A percentile compares a stretch with the other conserved stretches of the same genome.
phyloP scores from a whole-genome alignment of 2,113 vertebrate genomes.

The Bubalus kerabau region DNA sequence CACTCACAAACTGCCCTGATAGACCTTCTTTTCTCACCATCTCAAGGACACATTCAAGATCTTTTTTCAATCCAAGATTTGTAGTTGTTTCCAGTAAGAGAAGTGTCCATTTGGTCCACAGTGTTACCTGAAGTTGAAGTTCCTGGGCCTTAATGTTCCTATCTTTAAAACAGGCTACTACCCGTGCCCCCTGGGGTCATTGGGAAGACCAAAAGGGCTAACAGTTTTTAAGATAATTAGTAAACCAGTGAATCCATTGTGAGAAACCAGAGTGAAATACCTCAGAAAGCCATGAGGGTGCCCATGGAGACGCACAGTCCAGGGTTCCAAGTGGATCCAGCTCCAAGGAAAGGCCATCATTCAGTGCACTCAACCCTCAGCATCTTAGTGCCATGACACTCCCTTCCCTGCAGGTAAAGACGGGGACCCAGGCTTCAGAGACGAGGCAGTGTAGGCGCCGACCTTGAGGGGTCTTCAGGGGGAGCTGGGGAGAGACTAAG shows the following conservation, averaged over 20 bases:
- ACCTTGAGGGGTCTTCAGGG: no score
- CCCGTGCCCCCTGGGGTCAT: no score
- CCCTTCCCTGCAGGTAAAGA: neutral
- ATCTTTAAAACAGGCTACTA: neutral
- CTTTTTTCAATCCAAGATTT: neutral
- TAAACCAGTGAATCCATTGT: neutral
- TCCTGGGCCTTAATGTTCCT: neutral
- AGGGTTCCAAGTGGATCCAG: rapidly evolving
- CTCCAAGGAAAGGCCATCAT: neutral
- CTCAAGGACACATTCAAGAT: neutral
- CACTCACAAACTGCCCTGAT: neutral
- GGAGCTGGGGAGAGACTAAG: neutral
- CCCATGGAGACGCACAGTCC: neutral
- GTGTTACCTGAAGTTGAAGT: neutral
- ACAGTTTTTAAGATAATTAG: neutral
- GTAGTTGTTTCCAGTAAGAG: neutral
- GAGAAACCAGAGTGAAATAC: neutral
- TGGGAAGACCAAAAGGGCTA: neutral
- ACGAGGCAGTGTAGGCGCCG: rapidly evolving
- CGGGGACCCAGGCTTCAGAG: neutral
- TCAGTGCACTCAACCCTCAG: neutral
- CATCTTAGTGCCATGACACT: rapidly evolving
- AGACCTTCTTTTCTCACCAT: neutral
- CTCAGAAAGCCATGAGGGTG: neutral
- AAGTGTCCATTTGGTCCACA: neutral